Evolutionary conservation across 2,113 vertebrate species (phyloP), one percentile per base, ranked within the genome.

Genomic region (Aplodontia rufa): DNA sequence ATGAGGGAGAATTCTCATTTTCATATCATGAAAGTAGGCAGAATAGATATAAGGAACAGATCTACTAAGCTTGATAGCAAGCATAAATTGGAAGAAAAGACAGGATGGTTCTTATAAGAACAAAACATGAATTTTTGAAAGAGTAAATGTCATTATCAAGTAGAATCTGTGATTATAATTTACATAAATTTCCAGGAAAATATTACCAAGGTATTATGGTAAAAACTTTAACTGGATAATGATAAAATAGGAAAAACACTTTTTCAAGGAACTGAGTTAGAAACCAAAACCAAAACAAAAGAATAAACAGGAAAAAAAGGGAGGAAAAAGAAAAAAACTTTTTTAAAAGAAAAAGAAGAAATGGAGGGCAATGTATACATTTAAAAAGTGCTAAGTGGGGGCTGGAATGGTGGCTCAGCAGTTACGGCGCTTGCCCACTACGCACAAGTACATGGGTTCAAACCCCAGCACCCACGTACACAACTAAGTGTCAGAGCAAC

Each of bases 211-310:
- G 10, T 87, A 58, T 55, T 87, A 64, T 22, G 85, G 66, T 83
- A 87, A 97, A 88, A 71, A 32, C 2, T 37, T 86, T 51, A 32
- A 74, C 9, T 97, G 37, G 95, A 76, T 90, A 93, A 79, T 51
- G 5, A 75, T 76, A 74, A 12, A 28, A 53, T 28, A 35, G 1
- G 45, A 37, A 81, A 91, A 95, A 84, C 9, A 53, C 22, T 85
- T 93, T 90, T 80, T 93, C 37, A 72, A 40, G 16, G 24, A 81
- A 80, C 8, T 89, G 30, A 66, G 62, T 51, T 84, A 32, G 24
- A 97, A 32, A 87, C 32, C 82, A 80, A 35, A 94, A 95, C 75
- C 72, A 66, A 51, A 45, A 76, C 35, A 42, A 85, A 93, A 72
- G 78, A 86, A 71, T 84, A 81, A 87, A 94, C 9, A 66, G 28